Conservation (phyloP, 2,797 vertebrate species). For the Sarcophilus harrisii region DNA sequence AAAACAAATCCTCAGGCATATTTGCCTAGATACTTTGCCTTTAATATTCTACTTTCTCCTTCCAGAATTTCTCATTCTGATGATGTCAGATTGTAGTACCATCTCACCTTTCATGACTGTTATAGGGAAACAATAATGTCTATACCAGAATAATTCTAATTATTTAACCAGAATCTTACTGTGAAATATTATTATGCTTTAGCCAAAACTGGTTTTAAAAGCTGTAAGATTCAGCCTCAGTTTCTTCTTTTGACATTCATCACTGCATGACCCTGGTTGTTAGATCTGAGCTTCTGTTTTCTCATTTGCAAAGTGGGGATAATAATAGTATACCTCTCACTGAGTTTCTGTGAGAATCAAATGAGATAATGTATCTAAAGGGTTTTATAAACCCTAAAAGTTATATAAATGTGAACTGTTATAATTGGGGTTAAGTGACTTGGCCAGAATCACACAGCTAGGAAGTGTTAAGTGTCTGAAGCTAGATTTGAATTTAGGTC, state of each 20-base stretch:
- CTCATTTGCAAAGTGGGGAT: background rate
- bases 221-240: background rate
- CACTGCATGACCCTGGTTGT: background rate
- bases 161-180: background rate
- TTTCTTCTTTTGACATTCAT: background rate
- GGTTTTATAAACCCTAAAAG: background rate
- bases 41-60: background rate
- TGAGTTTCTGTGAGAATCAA: background rate
- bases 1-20: background rate
- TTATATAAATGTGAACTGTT: background rate
- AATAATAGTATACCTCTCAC: background rate
- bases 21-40: background rate
- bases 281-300: background rate
- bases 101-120: background rate
- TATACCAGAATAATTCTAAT: background rate
- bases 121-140: background rate
- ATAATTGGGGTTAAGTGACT: too few relatives aligned
- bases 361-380: background rate
- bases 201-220: background rate
- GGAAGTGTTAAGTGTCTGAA: too few relatives aligned
- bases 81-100: background rate
- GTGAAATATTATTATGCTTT: background rate
- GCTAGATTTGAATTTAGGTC: too few relatives aligned
- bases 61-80: background rate
- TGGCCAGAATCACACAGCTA: too few relatives aligned